Evolutionary conservation across 2,797 vertebrate genomes (phyloP).

Genomic region (Aulostomus chinensis): DNA sequence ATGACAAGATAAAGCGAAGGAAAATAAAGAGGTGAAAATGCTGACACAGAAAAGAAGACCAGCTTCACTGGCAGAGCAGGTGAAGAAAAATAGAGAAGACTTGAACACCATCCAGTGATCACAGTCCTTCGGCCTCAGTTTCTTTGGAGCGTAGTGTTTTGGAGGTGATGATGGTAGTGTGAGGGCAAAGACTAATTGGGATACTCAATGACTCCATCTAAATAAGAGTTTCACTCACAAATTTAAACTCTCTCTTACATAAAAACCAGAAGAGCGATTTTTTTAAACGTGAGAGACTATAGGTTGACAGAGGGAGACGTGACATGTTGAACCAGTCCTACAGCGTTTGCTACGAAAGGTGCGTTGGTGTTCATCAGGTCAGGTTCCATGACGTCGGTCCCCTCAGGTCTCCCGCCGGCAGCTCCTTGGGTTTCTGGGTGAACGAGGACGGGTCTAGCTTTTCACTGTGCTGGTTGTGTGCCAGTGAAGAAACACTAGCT

Average conservation of each 20-base stretch:
- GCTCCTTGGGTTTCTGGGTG: background rate
- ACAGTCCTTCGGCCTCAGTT: background rate
- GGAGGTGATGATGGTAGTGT: too few species aligned
- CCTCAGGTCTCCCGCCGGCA: background rate
- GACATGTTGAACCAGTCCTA: slow-evolving; percentile 16
- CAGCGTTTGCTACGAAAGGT: background rate
- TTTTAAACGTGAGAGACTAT: background rate
- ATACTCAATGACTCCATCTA: too few species aligned
- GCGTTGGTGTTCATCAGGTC: background rate
- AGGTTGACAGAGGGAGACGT: background rate
- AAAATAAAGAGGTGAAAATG: slow-evolving; percentile 4
- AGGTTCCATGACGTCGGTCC: background rate
- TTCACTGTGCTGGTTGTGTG: background rate
- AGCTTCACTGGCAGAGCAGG: background rate
- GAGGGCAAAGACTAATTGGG: too few species aligned
- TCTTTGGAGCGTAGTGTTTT: background rate
- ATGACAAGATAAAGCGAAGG: background rate
- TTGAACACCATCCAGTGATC: background rate
- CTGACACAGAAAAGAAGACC: slow-evolving; percentile 1
- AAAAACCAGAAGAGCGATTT: background rate
- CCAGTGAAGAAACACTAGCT: background rate
- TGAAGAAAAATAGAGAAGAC: slow-evolving; percentile 4
- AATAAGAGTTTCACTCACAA: background rate
- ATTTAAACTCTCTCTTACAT: background rate
- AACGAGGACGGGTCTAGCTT: background rate